Evolutionary conservation across 1,140 invertebrate genomes (phyloP), one percentile per base, ranked within the genome.

Genomic region (Pachyrhynchus sulphureomaculatus): DNA sequence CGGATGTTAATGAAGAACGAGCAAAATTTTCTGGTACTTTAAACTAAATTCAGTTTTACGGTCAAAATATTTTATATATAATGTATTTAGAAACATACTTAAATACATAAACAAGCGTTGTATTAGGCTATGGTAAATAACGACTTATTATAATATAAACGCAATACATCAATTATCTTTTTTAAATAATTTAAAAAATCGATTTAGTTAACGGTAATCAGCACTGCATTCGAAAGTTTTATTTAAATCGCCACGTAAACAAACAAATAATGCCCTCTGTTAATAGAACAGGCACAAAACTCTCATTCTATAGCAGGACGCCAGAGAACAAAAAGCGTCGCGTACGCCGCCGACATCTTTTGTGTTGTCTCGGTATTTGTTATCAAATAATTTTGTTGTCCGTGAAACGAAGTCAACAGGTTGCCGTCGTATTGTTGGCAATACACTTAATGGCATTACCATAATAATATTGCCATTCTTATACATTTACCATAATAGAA

Each of bases 401-500:
- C 62, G 51, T 59, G 60, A 68, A 59, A 61, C 34, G 45, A 32
- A 45, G 63, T 64, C 72, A 74, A 74, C 72, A 74, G 72, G 72
- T 74, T 72, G 53, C 18, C 23, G 45, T 6, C 66, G 67, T 68
- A 20, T 32, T 32, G 42, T 72, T 62, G 57, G 63, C 68, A 68
- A 68, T 68, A 66, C 54, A 48, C 42, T 72, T 73, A 73, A 73
- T 73, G 71, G 69, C 71, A 73, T 73, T 73, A 73, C 70, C 72
- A 73, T 73, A 73, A 73, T 72, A 73, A 73, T 73, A 73, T 73
- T 73, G 70, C 72, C 72, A 71, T 73, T 73, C 72, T 73, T 72
- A 64, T 57, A 52, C 68, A 71, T 71, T 70, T 73, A 70, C 68
- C 67, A 67, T 73, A 70, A 72, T 64, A 69, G 72, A 68, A 68